Base-by-base conservation (phyloP, 2,888 invertebrate species). In the Scelioninae gen. 1 region DNA sequence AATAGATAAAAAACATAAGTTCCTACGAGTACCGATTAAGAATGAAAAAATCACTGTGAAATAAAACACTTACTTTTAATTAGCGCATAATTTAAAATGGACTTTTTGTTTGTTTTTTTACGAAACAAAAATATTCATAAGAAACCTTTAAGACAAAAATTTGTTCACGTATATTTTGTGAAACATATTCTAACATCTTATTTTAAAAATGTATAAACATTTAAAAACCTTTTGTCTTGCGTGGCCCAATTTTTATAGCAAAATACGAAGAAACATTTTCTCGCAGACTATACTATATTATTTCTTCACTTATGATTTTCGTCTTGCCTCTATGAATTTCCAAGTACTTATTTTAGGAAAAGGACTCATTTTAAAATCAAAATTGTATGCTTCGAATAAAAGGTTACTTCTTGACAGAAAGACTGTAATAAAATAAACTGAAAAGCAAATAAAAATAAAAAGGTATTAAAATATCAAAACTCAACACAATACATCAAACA, bases 321-420 rank as follows among this genome's bases (percentile, higher is more conserved):
- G 63, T 78, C 56, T 78, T 78, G 69, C 56, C 40, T 71, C 71
- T 71, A 34, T 78, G 71, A 69, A 78, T 78, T 78, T 69, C 63
- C 62, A 78, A 78, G 78, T 71, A 56, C 78, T 78, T 71, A 78
- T 78, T 78, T 78, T 71, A 69, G 56, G 62, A 49, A 77, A 69
- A 69, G 62, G 62, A 69, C 77, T 77, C 69, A 55, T 62, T 69
- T 77, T 49, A 47, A 77, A 69, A 77, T 62, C 53, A 69, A 68
- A 77, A 77, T 76, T 76, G 60, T 62, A 62, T 69, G 62, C 55
- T 23, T 69, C 34, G 23, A 43, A 68, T 62, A 55, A 77, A 69
- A 62, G 45, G 32, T 11, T 69, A 58, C 34, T 62, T 62, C 38
- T 60, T 69, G 62, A 43, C 45, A 43, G 45, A 62, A 49, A 60